Percentiles rank a stretch among this genome's conserved stretches.
phyloP scores from a whole-genome alignment of 2,888 invertebrate species.

The Drosophila nigritarsus region DNA sequence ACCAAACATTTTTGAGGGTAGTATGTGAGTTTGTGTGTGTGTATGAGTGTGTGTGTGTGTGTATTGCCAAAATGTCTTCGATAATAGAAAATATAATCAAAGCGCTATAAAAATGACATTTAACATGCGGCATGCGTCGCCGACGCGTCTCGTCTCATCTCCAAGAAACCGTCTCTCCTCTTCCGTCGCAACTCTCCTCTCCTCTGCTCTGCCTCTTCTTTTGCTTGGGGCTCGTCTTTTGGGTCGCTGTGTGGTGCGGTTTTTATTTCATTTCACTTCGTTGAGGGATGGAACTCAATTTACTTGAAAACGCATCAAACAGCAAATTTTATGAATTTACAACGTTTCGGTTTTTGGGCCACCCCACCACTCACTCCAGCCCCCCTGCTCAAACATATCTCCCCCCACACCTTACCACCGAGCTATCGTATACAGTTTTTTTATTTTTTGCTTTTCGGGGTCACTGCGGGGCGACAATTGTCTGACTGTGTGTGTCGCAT shows the following conservation, averaged over 20 bases:
- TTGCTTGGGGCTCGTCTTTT: constrained; percentile 34
- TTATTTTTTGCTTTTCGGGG: constrained; percentile 53
- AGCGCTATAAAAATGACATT: constrained; percentile 81
- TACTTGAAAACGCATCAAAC: constrained; percentile 81
- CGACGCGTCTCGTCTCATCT: constrained; percentile 60
- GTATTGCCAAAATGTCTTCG: constrained; percentile 74
- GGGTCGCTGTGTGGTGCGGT: constrained; percentile 62
- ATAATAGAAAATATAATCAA: constrained; percentile 82
- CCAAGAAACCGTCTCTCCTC: constrained; percentile 3
- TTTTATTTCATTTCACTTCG: constrained; percentile 78
- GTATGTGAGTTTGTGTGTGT: constrained; percentile 1
- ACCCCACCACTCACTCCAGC: constrained; percentile 1
- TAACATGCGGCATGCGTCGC: constrained; percentile 79
- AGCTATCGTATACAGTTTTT: constrained; percentile 33
- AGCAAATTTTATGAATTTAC: constrained; percentile 81
- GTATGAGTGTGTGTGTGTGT: constrained; percentile 34
- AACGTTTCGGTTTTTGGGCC: constrained; percentile 71
- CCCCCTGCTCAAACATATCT: not conserved
- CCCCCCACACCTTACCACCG: not conserved
- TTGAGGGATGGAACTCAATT: constrained; percentile 81
- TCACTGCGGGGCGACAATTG: constrained; percentile 77
- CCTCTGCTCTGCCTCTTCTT: not conserved
- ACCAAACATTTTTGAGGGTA: constrained; percentile 41
- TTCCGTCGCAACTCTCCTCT: constrained; percentile 5
- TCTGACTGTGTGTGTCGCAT: constrained; percentile 50